Base-by-base conservation (phyloP, 1,140 invertebrate species). In the Caerostris darwini region DNA sequence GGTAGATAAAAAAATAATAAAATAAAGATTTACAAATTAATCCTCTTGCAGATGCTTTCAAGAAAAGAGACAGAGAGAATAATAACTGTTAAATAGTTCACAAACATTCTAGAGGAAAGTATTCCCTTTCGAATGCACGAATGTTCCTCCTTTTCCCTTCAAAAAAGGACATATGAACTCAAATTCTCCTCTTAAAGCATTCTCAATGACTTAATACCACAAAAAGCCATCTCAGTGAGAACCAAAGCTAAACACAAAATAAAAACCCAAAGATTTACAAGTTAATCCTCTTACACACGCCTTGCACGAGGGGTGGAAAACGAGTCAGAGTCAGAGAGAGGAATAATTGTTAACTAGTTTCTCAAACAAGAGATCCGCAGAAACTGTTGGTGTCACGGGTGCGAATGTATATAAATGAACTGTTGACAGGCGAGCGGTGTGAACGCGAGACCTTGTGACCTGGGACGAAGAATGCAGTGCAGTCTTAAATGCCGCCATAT, bases 361-460 rank as follows among this genome's bases (percentile, higher is more conserved):
- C 34, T 8, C 71, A 81, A 54, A 59, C 83, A 59, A 59, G 83
- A 85, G 86, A 88, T 88, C 53, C 17, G 86, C 67, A 88, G 58
- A 88, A 88, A 57, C 61, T 17, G 53, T 3, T 7, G 67, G 14
- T 69, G 64, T 90, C 64, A 71, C 10, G 67, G 19, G 54, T 5
- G 3, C 34, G 88, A 71, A 34, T 71, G 56, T 57, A n/a, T 90
- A 69, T 90, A 90, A 90, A 90, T 90, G 88, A 90, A 53, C 88
- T 77, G 88, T 3, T 17, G 88, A 90, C 88, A 90, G 67, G 50
- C n/a, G 3, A 8, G 5, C 54, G 19, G 88, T 90, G 88, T 90
- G 88, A 90, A 71, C 10, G 54, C 34, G 6, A 71, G 67, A 58
- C 64, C 88, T 77, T 58, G 7, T 58, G 88, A 77, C 88, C 88